Base-by-base conservation (phyloP, 2,113 vertebrate species). In the Scatophagus argus region DNA sequence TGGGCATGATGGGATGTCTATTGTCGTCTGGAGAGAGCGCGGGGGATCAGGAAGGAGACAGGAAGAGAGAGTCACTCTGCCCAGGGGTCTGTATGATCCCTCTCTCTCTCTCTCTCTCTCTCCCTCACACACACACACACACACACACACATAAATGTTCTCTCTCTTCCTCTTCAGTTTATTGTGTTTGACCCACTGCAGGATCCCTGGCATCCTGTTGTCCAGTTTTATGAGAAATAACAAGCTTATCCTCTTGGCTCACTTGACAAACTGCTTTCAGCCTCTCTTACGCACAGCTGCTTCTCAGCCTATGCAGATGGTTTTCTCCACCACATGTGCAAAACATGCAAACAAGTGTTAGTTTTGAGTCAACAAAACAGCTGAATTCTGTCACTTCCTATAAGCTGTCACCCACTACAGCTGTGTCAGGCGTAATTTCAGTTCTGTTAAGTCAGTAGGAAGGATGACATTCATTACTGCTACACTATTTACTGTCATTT, bases 41-140 rank as follows among this genome's bases (percentile, higher is more conserved):
- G 80, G 93, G 91, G 92, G 87, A 93, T 95, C 95, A 97, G 97
- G 96, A 98, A 97, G 96, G 96, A 97, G 96, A 96, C 97, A 96
- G 97, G 97, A 98, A 97, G 94, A 95, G 95, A 94, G 95, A 96
- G 95, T 96, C 96, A 96, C 95, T 94, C 94, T 95, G 83, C 84
- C 80, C 61, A 52, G 69, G 63, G 81, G 59, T 88, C 79, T 62
- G 46, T 62, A 54, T 64, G 82, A 83, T 62, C 62, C 64, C 70
- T 43, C 62, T 47, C 80, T 55, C 64, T 46, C 65, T 34, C 69
- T 62, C 62, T 61, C 70, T 43, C 62, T 47, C 80, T 55, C 64
- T 46, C 65, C 69, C 31, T 59, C 41, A 46, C 41, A 46, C 52
- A 31, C 67, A 73, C 77, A 69, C 55, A 62, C 61, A 56, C 69